Conservation (phyloP, 2,113 vertebrate species). For the Charina bottae region DNA sequence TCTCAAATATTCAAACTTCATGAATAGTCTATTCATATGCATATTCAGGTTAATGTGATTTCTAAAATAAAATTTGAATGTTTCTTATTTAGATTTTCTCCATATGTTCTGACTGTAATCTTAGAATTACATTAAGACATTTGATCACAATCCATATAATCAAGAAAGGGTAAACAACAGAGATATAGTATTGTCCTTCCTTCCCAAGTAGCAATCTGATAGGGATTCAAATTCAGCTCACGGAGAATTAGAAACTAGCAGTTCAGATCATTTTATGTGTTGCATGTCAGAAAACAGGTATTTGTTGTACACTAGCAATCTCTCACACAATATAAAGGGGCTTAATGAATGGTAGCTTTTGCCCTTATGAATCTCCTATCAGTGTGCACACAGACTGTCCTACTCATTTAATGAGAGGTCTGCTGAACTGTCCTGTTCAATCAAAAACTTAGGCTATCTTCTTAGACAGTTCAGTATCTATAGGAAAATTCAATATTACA, state of each 20-base stretch:
- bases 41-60: neutral
- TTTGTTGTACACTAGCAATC: neutral
- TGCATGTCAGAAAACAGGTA: neutral
- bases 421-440: neutral
- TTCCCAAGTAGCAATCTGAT: neutral
- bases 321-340: neutral
- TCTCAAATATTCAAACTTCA: neutral
- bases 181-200: neutral
- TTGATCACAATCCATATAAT: constrained; percentile 9
- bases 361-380: neutral
- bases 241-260: neutral
- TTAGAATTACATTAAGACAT: neutral
- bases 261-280: neutral
- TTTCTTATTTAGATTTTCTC: neutral
- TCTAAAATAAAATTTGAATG: neutral
- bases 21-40: neutral
- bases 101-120: neutral
- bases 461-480: neutral
- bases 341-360: neutral
- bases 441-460: neutral
- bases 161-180: neutral
- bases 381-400: neutral
- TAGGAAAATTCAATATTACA: neutral
- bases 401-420: neutral
- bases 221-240: neutral